Conservation (phyloP, 2,113 vertebrate species). For the Cinclus mexicanus region DNA sequence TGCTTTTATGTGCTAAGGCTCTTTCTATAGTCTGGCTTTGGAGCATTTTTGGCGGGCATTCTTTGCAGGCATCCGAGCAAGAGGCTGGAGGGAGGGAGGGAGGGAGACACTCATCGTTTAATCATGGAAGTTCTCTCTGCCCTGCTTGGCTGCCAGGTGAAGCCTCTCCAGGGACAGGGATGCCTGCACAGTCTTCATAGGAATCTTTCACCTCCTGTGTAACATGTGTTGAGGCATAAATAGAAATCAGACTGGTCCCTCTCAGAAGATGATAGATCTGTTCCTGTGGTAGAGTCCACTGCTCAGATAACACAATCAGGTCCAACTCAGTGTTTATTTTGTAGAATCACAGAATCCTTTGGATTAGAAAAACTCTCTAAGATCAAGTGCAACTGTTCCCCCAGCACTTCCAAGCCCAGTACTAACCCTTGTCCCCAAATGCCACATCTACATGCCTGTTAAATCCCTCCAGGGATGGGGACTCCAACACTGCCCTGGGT, state of each 20-base stretch:
- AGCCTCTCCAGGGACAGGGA: background rate
- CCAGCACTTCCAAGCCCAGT: background rate
- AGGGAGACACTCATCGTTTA: too few relatives aligned
- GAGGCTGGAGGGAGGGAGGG: background rate
- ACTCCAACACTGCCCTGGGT: background rate
- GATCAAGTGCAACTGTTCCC: background rate
- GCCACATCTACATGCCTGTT: background rate
- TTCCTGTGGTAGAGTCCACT: background rate
- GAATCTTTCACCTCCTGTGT: background rate
- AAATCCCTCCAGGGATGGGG: background rate
- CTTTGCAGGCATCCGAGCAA: too few relatives aligned
- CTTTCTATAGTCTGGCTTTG: background rate
- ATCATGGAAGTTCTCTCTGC: background rate
- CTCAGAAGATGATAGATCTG: background rate
- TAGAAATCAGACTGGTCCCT: background rate
- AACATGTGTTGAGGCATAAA: background rate
- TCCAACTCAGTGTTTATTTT: background rate
- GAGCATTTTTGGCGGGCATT: background rate
- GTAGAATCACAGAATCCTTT: background rate
- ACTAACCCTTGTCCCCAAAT: background rate
- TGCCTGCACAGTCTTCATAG: background rate
- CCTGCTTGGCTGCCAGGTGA: background rate
- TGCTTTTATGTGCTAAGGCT: too few relatives aligned
- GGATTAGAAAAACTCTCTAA: background rate
- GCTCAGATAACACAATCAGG: fast-evolving